A percentile compares a stretch with the other conserved stretches of the same genome.
phyloP scores from a whole-genome alignment of 2,113 vertebrate species.

The Malurus elegans region DNA sequence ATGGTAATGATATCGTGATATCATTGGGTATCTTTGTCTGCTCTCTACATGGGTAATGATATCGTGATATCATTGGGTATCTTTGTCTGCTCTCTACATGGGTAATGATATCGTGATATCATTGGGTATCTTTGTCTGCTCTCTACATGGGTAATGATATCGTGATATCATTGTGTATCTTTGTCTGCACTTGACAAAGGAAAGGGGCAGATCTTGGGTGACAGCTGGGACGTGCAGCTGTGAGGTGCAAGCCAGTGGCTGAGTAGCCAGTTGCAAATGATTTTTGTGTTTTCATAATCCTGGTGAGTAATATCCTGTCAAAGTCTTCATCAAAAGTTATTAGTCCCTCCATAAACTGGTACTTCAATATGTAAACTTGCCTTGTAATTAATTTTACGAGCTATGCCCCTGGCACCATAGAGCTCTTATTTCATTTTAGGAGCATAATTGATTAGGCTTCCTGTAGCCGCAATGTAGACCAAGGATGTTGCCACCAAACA shows the following conservation, averaged over 20 bases:
- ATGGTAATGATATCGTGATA: too few relatives aligned
- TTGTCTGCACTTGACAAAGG: not conserved
- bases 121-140: too few relatives aligned
- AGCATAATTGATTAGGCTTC: constrained; percentile 58
- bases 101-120: too few relatives aligned
- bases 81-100: not conserved
- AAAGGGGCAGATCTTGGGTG: not conserved
- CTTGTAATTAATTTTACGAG: constrained; percentile 69
- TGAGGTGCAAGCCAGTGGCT: not conserved
- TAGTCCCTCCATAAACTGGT: constrained; percentile 58
- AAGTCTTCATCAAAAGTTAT: constrained; percentile 62
- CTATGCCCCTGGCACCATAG: constrained; percentile 45
- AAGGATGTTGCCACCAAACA: constrained; percentile 39
- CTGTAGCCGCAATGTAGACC: constrained; percentile 43
- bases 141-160: not conserved
- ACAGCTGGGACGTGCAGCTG: not conserved
- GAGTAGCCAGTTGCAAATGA: constrained; percentile 30
- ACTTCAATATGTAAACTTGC: constrained; percentile 65
- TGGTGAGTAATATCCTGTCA: constrained; percentile 55
- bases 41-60: not conserved
- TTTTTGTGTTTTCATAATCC: constrained; percentile 58
- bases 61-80: fast-evolving
- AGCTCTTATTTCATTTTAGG: constrained; percentile 62
- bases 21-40: too few relatives aligned
- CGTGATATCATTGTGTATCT: not conserved